Base-by-base conservation (phyloP, 2,888 invertebrate genomes). In the Entomobrya multifasciata region DNA sequence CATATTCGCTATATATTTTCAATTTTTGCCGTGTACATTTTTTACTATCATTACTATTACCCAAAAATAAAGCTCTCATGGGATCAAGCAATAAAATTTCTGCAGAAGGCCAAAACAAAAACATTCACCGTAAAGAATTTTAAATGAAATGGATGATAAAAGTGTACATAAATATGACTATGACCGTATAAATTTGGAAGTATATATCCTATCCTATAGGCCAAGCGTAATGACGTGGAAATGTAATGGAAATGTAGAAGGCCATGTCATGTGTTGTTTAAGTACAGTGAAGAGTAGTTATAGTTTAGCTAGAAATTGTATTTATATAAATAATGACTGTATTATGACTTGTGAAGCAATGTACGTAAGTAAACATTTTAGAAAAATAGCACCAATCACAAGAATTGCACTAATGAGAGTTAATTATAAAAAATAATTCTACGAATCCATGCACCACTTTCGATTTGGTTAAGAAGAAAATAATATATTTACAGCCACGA, bases 241-340 rank as follows among this genome's bases (percentile, higher is more conserved):
- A 22, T 70, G 44, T 70, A n/a, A n/a, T n/a, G n/a, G n/a, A n/a
- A n/a, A n/a, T n/a, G n/a, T 30, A 47, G 70, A 70, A 70, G 70
- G 70, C 44, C 70, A 70, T 70, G 47, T 70, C 70, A 70, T 70
- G 47, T 70, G 57, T 17, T n/a, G 62, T 62, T 36, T 0, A 30
- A 62, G 36, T 20, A 36, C 36, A 62, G n/a, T 8, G 5, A 15
- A 60, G n/a, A 4, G 13, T 52, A 17, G 13, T 52, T 52, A 70
- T 70, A 44, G 47, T 44, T 70, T 70, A 20, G 44, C 17, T 11
- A 25, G 70, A 70, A 70, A 44, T 47, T 36, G 4, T 47, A 25
- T 44, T 47, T 47, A 22, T 70, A 52, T 17, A 15, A 15, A 11
- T 17, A 52, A n/a, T 52, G 17, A 52, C 30, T 27, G 27, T 15